Conservation (phyloP, 2,888 invertebrate genomes). For the Stictocephala bisonia region DNA sequence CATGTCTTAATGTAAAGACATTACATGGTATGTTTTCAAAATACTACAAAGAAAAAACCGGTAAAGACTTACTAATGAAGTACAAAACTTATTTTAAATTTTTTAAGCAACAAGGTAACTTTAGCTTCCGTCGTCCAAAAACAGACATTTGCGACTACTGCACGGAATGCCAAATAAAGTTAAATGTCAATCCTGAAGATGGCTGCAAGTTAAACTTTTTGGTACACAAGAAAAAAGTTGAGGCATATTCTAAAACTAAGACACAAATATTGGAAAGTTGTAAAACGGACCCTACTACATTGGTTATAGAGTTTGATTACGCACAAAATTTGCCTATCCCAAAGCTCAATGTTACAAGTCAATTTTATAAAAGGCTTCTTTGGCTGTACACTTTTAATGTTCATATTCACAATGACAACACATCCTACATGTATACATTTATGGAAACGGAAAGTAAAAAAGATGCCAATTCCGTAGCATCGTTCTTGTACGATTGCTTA, state of each 20-base stretch:
- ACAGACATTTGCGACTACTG: too few species aligned
- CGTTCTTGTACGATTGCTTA: slow-evolving; percentile 27
- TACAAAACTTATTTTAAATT: background rate
- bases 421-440: background rate
- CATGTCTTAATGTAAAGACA: slow-evolving; percentile 10
- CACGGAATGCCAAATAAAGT: too few species aligned
- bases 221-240: too few species aligned
- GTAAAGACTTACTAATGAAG: too few species aligned
- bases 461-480: background rate
- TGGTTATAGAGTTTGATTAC: slow-evolving; percentile 55
- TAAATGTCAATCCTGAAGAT: background rate
- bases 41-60: too few species aligned
- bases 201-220: too few species aligned
- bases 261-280: slow-evolving; percentile 27
- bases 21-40: too few species aligned
- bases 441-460: slow-evolving; percentile 22
- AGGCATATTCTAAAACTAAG: too few species aligned
- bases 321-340: slow-evolving; percentile 54
- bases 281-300: too few species aligned
- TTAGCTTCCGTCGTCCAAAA: too few species aligned
- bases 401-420: slow-evolving; percentile 41
- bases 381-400: slow-evolving; percentile 54
- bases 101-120: too few species aligned
- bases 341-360: slow-evolving; percentile 43
- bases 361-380: slow-evolving; percentile 53